phyloP scores from a whole-genome alignment of 92 coral and sea anemone species.

The Metridium senile region DNA sequence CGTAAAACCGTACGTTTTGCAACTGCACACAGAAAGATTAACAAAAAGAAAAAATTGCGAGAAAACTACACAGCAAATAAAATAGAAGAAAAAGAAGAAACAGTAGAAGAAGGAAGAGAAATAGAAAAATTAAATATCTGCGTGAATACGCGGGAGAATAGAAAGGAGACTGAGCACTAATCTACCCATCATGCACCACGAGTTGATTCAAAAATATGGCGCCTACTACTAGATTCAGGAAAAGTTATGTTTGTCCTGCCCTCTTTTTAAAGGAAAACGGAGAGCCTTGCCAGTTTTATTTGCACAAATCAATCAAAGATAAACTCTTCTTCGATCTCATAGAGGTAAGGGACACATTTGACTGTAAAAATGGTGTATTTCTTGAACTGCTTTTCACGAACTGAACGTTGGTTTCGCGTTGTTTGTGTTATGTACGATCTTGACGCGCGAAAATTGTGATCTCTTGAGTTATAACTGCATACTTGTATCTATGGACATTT shows the following conservation, averaged over 20 bases:
- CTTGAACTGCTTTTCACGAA: too few species aligned
- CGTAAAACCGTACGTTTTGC: too few species aligned
- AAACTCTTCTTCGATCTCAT: not conserved
- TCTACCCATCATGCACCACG: conserved; percentile 8
- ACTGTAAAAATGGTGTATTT: not conserved
- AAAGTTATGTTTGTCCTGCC: conserved; percentile 13
- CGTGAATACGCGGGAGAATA: too few species aligned
- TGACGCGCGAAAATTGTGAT: too few species aligned
- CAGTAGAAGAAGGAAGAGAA: not conserved
- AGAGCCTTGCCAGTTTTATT: conserved; percentile 6
- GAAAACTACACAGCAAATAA: too few species aligned
- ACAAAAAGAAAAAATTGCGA: too few species aligned
- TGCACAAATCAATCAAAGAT: not conserved
- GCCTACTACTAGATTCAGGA: not conserved
- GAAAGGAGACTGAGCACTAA: conserved; percentile 7
- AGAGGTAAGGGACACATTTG: conserved; percentile 4
- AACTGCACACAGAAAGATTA: too few species aligned
- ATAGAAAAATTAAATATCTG: too few species aligned
- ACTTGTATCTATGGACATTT: too few species aligned
- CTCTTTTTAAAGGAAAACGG: conserved; percentile 28
- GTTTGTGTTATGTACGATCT: too few species aligned
- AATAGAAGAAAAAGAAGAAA: not conserved
- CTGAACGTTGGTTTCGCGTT: too few species aligned
- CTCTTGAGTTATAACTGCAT: too few species aligned
- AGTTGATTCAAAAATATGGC: conserved; percentile 1